Evolutionary conservation across 2,113 vertebrate genomes (phyloP), one percentile per base, ranked within the genome.

Genomic region (Carassius auratus): DNA sequence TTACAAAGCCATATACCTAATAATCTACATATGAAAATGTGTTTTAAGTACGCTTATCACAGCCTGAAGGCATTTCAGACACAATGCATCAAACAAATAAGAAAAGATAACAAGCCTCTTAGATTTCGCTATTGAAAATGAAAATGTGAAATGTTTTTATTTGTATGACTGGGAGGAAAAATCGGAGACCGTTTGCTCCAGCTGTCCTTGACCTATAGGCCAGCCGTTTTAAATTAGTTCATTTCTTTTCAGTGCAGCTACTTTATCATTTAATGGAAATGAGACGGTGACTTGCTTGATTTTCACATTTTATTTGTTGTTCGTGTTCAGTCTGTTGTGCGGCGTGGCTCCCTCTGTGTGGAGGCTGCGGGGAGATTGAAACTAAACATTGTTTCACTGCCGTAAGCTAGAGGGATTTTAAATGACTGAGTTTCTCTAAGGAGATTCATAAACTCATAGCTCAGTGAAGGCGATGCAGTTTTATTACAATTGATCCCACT

Each of bases 331-430:
- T 85, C 85, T 85, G 83, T 85, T 88, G 80, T 76, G 76, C 3
- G 66, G 57, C 36, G 23, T 23, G 12, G 45, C 84, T 79, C 86
- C 61, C 84, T 61, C 48, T 55, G 30, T n/a, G 21, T 55, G 7
- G 69, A 55, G 83, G 75, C 83, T 81, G 61, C 26, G 42, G 84
- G 80, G 86, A 86, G 87, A 85, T 85, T 89, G 88, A 84, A 92
- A 92, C 85, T 77, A 90, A 89, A 90, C 81, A 88, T 87, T 90
- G 84, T 89, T 91, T 89, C 86, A 87, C 87, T 79, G 87, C 89
- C 83, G 80, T 74, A 90, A 89, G 87, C 90, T 87, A 86, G 79
- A 84, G 86, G 89, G 89, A 88, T 88, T 90, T 89, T 87, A 83
- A 88, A 88, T 86, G 87, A 91, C 89, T 90, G 87, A 69, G 84